Evolutionary conservation across 1,140 invertebrate species (phyloP), one percentile per base, ranked within the genome.

Genomic region (Lordiphosa clarofinis): DNA sequence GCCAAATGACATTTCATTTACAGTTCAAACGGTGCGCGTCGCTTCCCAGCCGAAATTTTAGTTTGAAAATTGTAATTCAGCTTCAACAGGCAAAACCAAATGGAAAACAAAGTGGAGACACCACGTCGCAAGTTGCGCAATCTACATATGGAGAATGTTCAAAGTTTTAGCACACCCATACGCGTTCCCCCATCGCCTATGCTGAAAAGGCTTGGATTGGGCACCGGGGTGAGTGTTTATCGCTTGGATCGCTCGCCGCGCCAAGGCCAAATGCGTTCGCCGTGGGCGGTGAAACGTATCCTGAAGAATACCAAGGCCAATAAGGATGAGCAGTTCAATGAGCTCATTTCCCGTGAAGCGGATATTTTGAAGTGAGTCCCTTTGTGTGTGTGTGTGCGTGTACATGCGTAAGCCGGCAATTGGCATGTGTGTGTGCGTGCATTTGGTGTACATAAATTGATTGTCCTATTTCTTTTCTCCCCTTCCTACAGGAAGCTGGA

Each of bases 281-380:
- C 95, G 1, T 96, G 95, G 95, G 95, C 95, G 4, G 90, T 96
- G 1, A 96, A 96, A 76, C 94, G 90, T 73, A 9, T 92, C 79
- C 75, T 89, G 59, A 79, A 90, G 48, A 89, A 89, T 40, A 52
- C 56, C 9, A 46, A 61, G 8, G 53, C 40, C 4, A 82, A 24
- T 50, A 61, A 44, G 69, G 86, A 56, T 79, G 89, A 52, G 3
- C 1, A 73, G 1, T 91, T 90, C 49, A 89, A 90, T 42, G 78
- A 92, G 28, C 90, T 94, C 3, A 90, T 97, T 15, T 89, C 91
- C 58, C 88, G 91, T 1, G 96, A 97, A 90, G 95, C 94, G 1
- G 90, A 93, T 11, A 86, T 89, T 33, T 67, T 89, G 43, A 47
- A 49, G 74, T 75, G n/a, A 49, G 44, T 53, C 13, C 49, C 28